These are phyloP conservation scores for Delichon dasypus DNA, from an alignment of 2,797 vertebrate genomes.

Conservation along the genomic window DNA sequence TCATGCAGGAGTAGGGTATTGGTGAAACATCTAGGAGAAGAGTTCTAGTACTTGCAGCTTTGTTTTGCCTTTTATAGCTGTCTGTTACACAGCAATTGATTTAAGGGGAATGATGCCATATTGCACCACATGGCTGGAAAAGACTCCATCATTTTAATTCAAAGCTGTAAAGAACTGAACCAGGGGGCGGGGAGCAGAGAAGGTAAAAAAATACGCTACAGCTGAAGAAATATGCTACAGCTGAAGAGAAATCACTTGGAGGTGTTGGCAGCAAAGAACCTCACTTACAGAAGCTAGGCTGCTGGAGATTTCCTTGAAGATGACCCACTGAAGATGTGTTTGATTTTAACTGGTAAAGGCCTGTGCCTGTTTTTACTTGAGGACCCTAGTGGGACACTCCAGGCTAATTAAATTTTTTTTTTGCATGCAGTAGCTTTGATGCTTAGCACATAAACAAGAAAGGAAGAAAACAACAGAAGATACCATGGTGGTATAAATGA, in stretches of 20 bases:
- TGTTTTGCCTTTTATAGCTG: not conserved
- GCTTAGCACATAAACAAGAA: not conserved
- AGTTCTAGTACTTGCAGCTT: not conserved
- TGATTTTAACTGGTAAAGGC: not conserved
- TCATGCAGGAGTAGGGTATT: not conserved
- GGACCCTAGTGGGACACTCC: not conserved
- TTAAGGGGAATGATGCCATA: not conserved
- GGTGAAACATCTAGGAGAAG: not conserved
- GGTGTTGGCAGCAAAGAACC: not conserved
- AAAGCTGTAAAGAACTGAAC: not conserved
- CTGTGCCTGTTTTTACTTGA: not conserved
- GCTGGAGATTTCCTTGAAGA: not conserved
- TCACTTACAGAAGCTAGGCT: not conserved
- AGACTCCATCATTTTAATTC: not conserved
- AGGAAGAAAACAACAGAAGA: not conserved
- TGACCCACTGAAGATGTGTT: not conserved
- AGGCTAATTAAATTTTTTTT: not conserved
- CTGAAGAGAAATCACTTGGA: not conserved
- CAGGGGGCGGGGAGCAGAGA: rapidly evolving
- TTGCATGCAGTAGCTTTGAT: not conserved
- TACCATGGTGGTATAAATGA: not conserved
- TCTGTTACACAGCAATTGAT: not conserved
- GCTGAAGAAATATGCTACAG: not conserved
- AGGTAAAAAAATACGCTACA: not conserved
- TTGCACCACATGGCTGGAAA: not conserved